Conservation (phyloP, 2,797 vertebrate genomes). For the Artibeus jamaicensis region DNA sequence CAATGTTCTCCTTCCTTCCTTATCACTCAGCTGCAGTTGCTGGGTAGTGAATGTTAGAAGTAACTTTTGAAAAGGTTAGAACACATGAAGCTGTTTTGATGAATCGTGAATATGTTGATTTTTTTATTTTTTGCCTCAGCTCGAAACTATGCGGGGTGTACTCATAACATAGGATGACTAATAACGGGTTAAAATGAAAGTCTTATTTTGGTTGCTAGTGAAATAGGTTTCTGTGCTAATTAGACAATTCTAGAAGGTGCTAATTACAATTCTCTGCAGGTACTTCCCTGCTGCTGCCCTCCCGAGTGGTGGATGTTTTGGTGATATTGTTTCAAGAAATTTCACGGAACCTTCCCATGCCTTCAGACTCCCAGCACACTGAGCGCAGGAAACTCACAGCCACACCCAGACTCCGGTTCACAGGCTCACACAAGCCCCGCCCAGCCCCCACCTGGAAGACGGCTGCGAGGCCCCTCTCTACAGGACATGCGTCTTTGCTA, state of each 20-base stretch:
- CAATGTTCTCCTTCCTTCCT: conserved; percentile 59
- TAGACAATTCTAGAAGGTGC: conserved; percentile 40
- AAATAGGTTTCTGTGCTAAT: conserved; percentile 46
- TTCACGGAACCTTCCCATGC: not conserved
- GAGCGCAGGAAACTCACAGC: not conserved
- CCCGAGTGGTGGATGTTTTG: not conserved
- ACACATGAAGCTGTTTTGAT: conserved; percentile 67
- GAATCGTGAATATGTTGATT: conserved; percentile 70
- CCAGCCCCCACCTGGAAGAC: rapidly evolving
- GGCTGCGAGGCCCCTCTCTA: rapidly evolving
- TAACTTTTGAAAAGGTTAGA: conserved; percentile 77
- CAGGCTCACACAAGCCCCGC: not conserved
- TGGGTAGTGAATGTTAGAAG: conserved; percentile 49
- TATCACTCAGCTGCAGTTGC: conserved; percentile 78
- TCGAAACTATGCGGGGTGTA: conserved; percentile 18
- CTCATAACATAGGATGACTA: conserved; percentile 40
- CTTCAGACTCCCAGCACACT: not conserved
- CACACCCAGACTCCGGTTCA: not conserved
- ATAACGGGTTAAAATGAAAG: conserved; percentile 54
- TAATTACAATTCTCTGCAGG: conserved; percentile 43
- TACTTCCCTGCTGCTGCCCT: conserved; percentile 12
- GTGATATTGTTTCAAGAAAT: conserved; percentile 13
- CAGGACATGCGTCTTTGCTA: not conserved
- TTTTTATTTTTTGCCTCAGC: not conserved
- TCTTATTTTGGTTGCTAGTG: not conserved